phyloP scores from a whole-genome alignment of 2,113 vertebrate genomes.

The Gymnobelideus leadbeateri region DNA sequence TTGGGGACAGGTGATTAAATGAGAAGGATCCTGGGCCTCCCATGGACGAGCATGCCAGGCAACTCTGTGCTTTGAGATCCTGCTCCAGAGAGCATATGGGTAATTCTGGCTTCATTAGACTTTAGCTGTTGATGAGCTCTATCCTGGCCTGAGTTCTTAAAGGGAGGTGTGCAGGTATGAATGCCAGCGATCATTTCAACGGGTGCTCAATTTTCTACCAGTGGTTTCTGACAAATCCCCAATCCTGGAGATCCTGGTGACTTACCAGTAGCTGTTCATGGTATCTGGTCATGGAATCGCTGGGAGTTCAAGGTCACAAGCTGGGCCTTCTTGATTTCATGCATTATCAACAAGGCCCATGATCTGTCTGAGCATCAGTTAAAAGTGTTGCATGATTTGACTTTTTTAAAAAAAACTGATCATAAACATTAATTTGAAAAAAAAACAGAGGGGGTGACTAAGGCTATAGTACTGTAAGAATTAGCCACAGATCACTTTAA shows the following conservation, averaged over 20 bases:
- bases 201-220: background rate
- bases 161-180: background rate
- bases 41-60: background rate
- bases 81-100: background rate
- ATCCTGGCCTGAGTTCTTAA: background rate
- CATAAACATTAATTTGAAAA: background rate
- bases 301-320: background rate
- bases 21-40: background rate
- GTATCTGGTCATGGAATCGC: background rate
- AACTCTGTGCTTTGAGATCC: background rate
- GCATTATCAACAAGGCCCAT: background rate
- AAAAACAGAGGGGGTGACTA: background rate
- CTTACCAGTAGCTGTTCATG: background rate
- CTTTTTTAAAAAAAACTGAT: background rate
- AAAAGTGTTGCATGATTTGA: background rate
- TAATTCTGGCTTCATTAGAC: background rate
- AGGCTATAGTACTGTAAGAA: background rate
- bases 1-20: background rate
- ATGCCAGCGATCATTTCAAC: background rate
- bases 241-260: background rate
- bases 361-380: background rate
- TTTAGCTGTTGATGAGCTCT: background rate
- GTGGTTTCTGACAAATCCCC: background rate
- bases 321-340: background rate
- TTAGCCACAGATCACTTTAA: background rate